Conservation (phyloP, 1,140 invertebrate genomes). For the Sweltsa coloradensis region DNA sequence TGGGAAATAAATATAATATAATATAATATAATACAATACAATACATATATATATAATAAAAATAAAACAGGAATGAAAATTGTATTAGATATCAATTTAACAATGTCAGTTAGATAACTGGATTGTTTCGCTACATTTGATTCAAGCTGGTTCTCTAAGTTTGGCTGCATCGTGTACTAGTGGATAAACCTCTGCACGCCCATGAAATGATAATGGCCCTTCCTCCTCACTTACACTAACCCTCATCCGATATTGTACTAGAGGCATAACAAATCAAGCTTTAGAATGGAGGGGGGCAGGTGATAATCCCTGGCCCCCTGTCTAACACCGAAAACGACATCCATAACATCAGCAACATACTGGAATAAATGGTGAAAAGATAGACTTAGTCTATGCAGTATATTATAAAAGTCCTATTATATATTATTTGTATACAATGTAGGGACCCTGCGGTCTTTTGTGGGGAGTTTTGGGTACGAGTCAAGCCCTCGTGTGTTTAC, state of each 20-base stretch:
- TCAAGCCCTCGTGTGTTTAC: too few relatives aligned
- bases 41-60: too few relatives aligned
- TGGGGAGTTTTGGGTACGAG: neutral
- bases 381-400: neutral
- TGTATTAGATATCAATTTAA: too few relatives aligned
- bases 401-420: neutral
- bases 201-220: neutral
- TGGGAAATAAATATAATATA: too few relatives aligned
- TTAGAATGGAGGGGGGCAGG: neutral
- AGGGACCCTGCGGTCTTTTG: neutral
- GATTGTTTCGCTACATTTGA: too few relatives aligned
- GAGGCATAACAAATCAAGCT: neutral
- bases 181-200: too few relatives aligned
- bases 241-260: neutral
- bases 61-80: too few relatives aligned
- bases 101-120: too few relatives aligned
- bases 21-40: too few relatives aligned
- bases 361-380: neutral
- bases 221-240: neutral
- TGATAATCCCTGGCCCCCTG: neutral
- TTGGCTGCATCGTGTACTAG: too few relatives aligned
- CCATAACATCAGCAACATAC: neutral
- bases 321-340: too few relatives aligned
- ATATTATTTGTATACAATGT: slow-evolving; percentile 6
- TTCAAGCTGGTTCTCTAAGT: too few relatives aligned